A percentile compares a stretch with the other conserved stretches of the same genome.
Evolutionary conservation across 1,140 invertebrate species (phyloP).

Genomic region (Aphis craccivora): DNA sequence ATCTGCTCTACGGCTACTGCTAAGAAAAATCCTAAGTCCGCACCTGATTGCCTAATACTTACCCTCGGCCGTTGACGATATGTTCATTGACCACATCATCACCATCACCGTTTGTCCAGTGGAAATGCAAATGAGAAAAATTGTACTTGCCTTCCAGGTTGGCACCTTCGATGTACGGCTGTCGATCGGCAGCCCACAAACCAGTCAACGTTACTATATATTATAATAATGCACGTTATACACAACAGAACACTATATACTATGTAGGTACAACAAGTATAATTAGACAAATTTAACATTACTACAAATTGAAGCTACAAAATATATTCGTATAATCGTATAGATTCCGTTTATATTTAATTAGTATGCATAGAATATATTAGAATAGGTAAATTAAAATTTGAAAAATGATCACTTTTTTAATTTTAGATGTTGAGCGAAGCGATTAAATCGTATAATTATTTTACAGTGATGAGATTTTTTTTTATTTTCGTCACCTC

Average conservation of each 20-base stretch:
- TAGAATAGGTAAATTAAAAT: too few relatives aligned
- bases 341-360: too few relatives aligned
- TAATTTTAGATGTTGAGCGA: too few relatives aligned
- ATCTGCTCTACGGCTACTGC: too few relatives aligned
- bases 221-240: background rate
- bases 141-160: background rate
- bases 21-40: background rate
- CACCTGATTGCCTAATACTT: background rate
- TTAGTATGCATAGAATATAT: too few relatives aligned
- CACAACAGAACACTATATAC: background rate
- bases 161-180: background rate
- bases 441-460: too few relatives aligned
- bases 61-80: background rate
- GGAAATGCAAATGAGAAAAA: conserved; percentile 11
- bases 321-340: too few relatives aligned
- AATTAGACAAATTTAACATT: background rate
- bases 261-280: background rate
- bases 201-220: background rate
- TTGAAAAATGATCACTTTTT: too few relatives aligned
- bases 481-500: too few relatives aligned
- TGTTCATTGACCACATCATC: background rate
- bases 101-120: background rate
- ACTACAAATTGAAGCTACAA: too few relatives aligned
- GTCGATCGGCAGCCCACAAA: background rate
- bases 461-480: too few relatives aligned